These are phyloP conservation scores for Chiloscyllium punctatum DNA, from an alignment of 2,797 vertebrate species.

Conservation along the genomic window DNA sequence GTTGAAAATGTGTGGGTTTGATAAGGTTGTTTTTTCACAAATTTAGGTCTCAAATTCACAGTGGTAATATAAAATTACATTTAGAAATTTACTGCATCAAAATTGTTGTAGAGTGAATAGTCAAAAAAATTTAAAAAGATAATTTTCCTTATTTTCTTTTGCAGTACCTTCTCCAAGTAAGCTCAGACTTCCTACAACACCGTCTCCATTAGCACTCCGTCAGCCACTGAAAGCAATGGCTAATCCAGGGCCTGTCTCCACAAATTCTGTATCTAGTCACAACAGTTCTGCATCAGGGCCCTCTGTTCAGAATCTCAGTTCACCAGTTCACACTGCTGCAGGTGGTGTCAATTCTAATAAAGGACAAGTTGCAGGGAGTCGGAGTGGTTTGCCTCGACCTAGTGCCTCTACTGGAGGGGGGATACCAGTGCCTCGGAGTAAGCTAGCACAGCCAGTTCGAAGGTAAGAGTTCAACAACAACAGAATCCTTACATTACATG, in stretches of 20 bases:
- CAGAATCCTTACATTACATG: not conserved
- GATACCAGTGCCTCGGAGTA: slow-evolving; percentile 91
- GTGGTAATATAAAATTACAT: not conserved
- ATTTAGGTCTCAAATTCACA: not conserved
- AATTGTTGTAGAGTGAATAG: not conserved
- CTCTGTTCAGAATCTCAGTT: slow-evolving; percentile 51
- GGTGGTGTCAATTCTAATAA: slow-evolving; percentile 76
- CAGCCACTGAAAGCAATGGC: slow-evolving; percentile 87
- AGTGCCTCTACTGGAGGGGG: slow-evolving; percentile 69
- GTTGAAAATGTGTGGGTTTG: not conserved
- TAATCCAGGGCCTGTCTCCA: slow-evolving; percentile 62
- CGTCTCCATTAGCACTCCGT: slow-evolving; percentile 83
- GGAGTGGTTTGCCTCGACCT: slow-evolving; percentile 87
- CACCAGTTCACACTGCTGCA: slow-evolving; percentile 54
- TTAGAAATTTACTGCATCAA: not conserved
- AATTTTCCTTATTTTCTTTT: slow-evolving; percentile 73
- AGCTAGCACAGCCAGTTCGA: slow-evolving; percentile 92
- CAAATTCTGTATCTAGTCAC: slow-evolving; percentile 51
- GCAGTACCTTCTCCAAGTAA: slow-evolving; percentile 93
- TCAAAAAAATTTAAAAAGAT: too few species aligned
- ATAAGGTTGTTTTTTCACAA: not conserved
- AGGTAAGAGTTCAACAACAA: slow-evolving; percentile 61
- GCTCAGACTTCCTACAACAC: slow-evolving; percentile 78
- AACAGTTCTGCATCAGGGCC: slow-evolving; percentile 58
- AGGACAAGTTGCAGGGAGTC: slow-evolving; percentile 69